Percentiles rank a stretch among this genome's conserved stretches.
Conservation (phyloP, 2,797 vertebrate species). For the Rachycentron canadum region DNA sequence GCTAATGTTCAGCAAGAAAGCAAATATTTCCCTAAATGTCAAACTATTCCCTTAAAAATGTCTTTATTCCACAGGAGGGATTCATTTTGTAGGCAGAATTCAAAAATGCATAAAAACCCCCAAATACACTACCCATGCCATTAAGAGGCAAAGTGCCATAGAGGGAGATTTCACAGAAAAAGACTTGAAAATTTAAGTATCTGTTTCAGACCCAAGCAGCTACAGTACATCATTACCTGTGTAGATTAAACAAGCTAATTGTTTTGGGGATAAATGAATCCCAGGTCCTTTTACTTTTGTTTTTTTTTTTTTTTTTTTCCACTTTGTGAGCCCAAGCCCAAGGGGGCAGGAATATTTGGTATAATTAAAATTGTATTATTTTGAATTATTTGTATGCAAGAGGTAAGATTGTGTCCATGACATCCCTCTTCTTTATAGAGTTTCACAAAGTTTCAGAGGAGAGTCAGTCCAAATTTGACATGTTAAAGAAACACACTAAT, state of each 20-base stretch:
- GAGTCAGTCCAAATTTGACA: neutral
- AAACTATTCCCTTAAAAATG: neutral
- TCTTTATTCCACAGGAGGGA: neutral
- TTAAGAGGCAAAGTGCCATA: neutral
- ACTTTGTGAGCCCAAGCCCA: neutral
- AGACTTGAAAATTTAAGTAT: neutral
- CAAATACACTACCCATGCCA: neutral
- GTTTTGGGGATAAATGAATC: constrained; percentile 49
- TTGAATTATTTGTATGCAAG: no score
- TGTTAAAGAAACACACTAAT: no score
- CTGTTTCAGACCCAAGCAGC: constrained; percentile 14
- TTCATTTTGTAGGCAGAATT: neutral
- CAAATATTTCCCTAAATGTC: neutral
- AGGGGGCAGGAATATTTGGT: constrained; percentile 1
- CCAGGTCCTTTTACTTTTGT: neutral
- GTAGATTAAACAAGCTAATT: constrained; percentile 38
- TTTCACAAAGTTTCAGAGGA: neutral
- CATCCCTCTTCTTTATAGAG: neutral
- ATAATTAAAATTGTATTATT: constrained; percentile 28
- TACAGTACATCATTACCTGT: constrained; percentile 30
- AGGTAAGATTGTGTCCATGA: no score
- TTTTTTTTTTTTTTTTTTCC: neutral
- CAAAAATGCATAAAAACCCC: constrained; percentile 3
- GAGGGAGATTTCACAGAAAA: neutral
- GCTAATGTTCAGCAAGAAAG: neutral